These are phyloP conservation scores for Mohoua ochrocephala DNA, from an alignment of 2,113 vertebrate genomes.

Conservation along the genomic window DNA sequence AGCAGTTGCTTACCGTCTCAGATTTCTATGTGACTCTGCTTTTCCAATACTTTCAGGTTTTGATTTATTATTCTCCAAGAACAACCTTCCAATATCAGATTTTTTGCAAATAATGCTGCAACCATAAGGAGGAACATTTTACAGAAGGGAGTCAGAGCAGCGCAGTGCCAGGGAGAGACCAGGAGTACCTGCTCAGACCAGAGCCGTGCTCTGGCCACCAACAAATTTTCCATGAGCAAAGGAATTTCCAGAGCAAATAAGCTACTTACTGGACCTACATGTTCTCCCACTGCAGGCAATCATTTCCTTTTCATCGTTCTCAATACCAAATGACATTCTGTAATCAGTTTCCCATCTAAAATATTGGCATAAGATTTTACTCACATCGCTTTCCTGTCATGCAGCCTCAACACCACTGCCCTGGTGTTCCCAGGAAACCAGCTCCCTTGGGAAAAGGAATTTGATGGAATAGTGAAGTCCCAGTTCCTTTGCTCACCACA, in stretches of 20 bases:
- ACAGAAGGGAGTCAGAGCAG: not conserved
- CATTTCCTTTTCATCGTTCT: not conserved
- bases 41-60: not conserved
- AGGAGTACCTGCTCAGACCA: not conserved
- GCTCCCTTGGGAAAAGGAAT: not conserved
- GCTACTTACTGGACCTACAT: not conserved
- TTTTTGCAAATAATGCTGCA: not conserved
- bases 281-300: not conserved
- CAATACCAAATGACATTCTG: not conserved
- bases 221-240: not conserved
- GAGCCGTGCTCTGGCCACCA: not conserved
- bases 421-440: not conserved
- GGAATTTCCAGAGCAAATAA: not conserved
- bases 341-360: not conserved
- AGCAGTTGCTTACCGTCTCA: not conserved
- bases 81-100: not conserved
- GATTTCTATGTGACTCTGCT: not conserved
- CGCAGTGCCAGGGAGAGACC: rapidly evolving
- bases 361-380: not conserved
- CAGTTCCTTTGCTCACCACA: not conserved
- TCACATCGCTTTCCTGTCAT: not conserved
- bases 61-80: not conserved
- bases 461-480: not conserved
- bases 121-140: not conserved
- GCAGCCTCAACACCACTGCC: not conserved